Base-by-base conservation (phyloP, 1,140 invertebrate species). In the Drosophila santomea region DNA sequence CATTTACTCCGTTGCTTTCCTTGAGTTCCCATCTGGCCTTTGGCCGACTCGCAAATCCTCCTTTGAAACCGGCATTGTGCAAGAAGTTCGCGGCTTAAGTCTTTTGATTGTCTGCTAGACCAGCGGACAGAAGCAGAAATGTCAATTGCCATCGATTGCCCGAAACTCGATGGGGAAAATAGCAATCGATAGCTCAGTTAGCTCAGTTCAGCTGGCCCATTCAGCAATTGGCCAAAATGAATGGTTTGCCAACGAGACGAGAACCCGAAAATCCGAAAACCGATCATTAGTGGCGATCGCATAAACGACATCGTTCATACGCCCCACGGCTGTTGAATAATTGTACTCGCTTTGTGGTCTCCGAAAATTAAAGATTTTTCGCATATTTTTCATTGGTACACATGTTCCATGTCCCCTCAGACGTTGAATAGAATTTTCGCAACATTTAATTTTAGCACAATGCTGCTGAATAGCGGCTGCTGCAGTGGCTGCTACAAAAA, bases 401-500 rank as follows among this genome's bases (percentile, higher is more conserved):
- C 73, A 80, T 88, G 83, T 74, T 80, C 60, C 63, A 66, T 78
- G 69, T 83, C 68, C 71, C 48, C 75, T 14, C 48, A 72, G 64
- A 66, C 54, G 77, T 73, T 74, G 73, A 86, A 80, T 61, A 88
- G 84, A 88, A 89, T 90, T 90, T 90, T 90, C 85, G 85, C 84
- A 89, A 89, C 67, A 90, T 80, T 85, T 89, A 89, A 89, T 89
- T 90, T 89, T 85, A 85, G 84, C 74, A 80, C 73, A 73, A 71
- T 41, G 23, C 12, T 48, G 17, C 25, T 54, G 17, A 68, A 73
- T 4, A 39, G 10, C 62, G 41, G 57, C 43, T 73, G 62, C 67
- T 32, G 10, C 14, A 58, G 36, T 38, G 44, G 45, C 41, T 51
- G 41, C 72, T 28, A 77, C 58, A 88, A 84, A 88, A 89, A 85